Evolutionary conservation across 2,113 vertebrate species (phyloP).

Genomic region (Centrocercus urophasianus): DNA sequence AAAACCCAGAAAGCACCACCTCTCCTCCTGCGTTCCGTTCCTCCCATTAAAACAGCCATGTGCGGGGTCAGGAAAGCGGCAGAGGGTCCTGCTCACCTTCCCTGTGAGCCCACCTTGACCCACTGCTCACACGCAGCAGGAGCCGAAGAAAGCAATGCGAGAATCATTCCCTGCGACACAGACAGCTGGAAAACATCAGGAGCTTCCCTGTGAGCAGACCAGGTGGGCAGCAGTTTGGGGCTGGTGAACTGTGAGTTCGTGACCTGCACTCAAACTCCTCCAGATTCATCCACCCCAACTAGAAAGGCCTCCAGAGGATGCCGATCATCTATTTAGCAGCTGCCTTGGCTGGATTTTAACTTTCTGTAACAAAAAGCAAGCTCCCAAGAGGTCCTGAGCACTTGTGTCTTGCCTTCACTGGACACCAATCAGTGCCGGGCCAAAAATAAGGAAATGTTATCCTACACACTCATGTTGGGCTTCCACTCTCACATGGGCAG

Average conservation of each 20-base stretch:
- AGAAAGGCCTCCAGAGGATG: conserved; percentile 40
- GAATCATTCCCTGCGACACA: not conserved
- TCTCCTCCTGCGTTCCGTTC: not conserved
- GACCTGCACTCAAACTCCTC: conserved; percentile 64
- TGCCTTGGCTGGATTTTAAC: conserved; percentile 38
- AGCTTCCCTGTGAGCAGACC: conserved; percentile 33
- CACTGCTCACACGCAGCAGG: not conserved
- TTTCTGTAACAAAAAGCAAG: conserved; percentile 46
- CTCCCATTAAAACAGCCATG: not conserved
- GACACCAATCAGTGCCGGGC: not conserved
- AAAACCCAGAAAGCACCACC: not conserved
- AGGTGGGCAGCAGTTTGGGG: conserved; percentile 59
- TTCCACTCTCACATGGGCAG: not conserved
- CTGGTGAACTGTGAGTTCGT: conserved; percentile 47
- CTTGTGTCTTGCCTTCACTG: conserved; percentile 8
- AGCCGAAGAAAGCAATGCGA: not conserved
- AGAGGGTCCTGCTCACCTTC: not conserved
- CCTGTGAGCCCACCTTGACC: not conserved
- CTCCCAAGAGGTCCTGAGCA: not conserved
- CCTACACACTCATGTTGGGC: not conserved
- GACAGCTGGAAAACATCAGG: conserved; percentile 65
- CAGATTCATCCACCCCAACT: conserved; percentile 49
- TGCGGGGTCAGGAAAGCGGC: not conserved
- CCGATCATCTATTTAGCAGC: conserved; percentile 48
- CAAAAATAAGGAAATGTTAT: not conserved